Evolutionary conservation across 2,888 invertebrate species (phyloP), one percentile per base, ranked within the genome.

Genomic region (Lobophora halterata): DNA sequence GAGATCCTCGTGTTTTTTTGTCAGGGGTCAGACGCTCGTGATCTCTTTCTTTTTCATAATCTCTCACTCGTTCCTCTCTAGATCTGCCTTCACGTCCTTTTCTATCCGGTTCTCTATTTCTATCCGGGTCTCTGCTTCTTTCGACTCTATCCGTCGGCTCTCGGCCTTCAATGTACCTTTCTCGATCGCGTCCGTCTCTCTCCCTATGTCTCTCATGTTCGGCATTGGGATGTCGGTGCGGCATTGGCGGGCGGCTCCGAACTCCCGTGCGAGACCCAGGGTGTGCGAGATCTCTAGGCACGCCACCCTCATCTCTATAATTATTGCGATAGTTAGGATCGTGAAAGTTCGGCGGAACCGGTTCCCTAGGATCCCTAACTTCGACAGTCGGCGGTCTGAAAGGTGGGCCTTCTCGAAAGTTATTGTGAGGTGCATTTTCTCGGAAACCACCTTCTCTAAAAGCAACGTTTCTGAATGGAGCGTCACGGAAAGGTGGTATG

Each of bases 121-220:
- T 75, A 24, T 83, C 79, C 10, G 55, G 19, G 38, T 89, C 89
- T 30, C 88, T 81, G 20, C 73, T 58, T 48, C 88, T 82, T 17
- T 88, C 38, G 81, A 24, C 24, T 63, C 82, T 78, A 30, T 88
- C 86, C 28, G 79, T 54, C 17, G 63, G 61, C 27, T 81, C 79
- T 12, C 89, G 80, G 39, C 69, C 75, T 47, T 85, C 82, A 55
- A 72, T 72, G 39, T 71, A 78, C 42, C 81, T 69, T 52, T 86
- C 82, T 32, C 83, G 64, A 48, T 81, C 79, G 55, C 86, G 66
- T 42, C 70, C 76, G 49, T 86, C 71, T 52, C 77, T 73, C 20
- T 90, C 89, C 34, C 88, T 61, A 29, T 80, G 79, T 46, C 79
- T 72, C 11, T 81, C 80, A 43, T 73, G 69, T 37, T 86, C 83